These are phyloP conservation scores for Hemiprocne comata DNA, from an alignment of 2,113 vertebrate genomes.

Conservation along the genomic window DNA sequence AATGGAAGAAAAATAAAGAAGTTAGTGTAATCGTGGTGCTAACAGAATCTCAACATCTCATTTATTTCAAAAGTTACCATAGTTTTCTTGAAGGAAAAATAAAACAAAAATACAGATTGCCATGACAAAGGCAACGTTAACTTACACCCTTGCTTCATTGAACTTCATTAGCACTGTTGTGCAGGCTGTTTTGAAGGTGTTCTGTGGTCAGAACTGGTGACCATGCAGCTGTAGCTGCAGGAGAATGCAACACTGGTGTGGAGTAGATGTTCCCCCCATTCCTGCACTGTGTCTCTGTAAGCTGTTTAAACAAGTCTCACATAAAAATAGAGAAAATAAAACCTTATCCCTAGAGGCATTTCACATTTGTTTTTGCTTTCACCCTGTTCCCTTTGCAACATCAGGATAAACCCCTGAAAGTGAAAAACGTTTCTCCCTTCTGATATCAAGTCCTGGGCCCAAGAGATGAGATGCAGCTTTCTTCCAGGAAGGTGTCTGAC, in stretches of 20 bases:
- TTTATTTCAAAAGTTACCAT: not conserved
- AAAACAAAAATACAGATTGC: not conserved
- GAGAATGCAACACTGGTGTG: rapidly evolving
- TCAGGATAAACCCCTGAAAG: not conserved
- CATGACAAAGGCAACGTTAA: not conserved
- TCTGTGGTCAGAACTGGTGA: not conserved
- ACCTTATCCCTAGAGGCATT: not conserved
- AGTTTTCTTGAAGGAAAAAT: not conserved
- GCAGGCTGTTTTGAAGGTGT: not conserved
- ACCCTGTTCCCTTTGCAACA: not conserved
- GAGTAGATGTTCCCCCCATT: not conserved
- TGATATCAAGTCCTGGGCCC: not conserved
- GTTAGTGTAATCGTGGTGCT: not conserved
- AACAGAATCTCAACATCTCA: not conserved
- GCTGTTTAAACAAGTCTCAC: not conserved
- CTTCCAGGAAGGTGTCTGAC: slow-evolving; percentile 6
- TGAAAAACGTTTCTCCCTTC: not conserved
- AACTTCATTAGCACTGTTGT: not conserved
- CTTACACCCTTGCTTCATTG: not conserved
- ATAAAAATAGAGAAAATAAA: not conserved
- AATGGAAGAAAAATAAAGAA: not conserved
- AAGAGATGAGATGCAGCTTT: not conserved
- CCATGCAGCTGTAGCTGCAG: not conserved
- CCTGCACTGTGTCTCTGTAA: not conserved
- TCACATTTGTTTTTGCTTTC: not conserved